Evolutionary conservation across 1,140 invertebrate genomes (phyloP), one percentile per base, ranked within the genome.

Genomic region (Hypothenemus hampei): DNA sequence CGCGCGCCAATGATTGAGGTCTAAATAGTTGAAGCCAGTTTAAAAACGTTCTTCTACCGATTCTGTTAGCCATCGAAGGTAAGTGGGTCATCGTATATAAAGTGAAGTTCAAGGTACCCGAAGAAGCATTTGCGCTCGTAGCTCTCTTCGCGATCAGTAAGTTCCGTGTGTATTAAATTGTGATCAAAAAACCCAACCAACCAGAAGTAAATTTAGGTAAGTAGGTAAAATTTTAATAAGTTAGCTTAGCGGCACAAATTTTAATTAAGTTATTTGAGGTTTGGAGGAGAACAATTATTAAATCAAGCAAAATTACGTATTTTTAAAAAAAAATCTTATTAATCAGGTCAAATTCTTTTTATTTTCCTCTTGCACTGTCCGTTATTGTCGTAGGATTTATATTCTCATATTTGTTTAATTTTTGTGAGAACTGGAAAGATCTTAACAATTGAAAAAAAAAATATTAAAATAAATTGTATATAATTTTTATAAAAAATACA

Each of bases 61-160:
- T 54, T 54, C 51, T 45, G 51, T 54, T 54, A 54, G 19, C 51
- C 44, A 41, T 45, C 49, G 58, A 61, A 66, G 62, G 63, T 68
- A 76, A 75, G 74, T 76, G 70, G 75, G 75, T 76, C 75, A 76
- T 61, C 41, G 67, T 76, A 76, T 76, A 75, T 73, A 76, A 72
- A 51, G 65, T 61, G 71, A 76, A 75, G 75, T 76, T 76, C 75
- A 76, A 76, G 75, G 75, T 73, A 75, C 73, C 66, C 61, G 53
- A 65, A 63, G 65, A 52, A 57, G 37, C 64, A 68, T 65, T 70
- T 60, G 61, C 61, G 58, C 60, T 65, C 36, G 58, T 60, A 40
- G 29, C 56, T 45, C n/a, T n/a, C 46, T 56, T 53, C 47, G 60
- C 59, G 65, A 48, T 57, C 54, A 36, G 45, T 13, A 26, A 4